These are phyloP conservation scores for Acanthornis magna DNA, from an alignment of 2,797 vertebrate species.

Conservation along the genomic window DNA sequence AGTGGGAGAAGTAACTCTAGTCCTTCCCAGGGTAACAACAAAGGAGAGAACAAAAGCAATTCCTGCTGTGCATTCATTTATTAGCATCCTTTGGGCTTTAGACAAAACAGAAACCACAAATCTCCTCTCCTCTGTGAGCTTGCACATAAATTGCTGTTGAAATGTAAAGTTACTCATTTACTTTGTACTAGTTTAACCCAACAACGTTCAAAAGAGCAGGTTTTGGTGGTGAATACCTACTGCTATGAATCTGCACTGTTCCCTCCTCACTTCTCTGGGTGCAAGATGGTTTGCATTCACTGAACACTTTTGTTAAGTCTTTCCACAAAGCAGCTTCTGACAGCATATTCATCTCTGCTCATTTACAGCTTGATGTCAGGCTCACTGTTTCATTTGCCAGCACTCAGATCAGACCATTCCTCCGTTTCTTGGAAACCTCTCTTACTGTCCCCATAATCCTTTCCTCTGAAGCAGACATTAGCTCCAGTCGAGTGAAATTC, in stretches of 20 bases:
- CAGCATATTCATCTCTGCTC: background rate
- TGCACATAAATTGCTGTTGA: background rate
- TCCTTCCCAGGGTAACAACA: background rate
- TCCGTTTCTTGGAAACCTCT: slow-evolving; percentile 49
- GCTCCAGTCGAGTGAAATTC: slow-evolving; percentile 26
- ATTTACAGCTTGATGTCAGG: background rate
- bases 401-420: slow-evolving; percentile 28
- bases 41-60: background rate
- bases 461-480: slow-evolving; percentile 18
- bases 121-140: background rate
- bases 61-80: background rate
- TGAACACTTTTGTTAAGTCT: background rate
- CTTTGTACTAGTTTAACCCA: background rate
- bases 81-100: background rate
- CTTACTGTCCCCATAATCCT: background rate
- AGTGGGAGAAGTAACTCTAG: background rate
- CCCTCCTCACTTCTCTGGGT: background rate
- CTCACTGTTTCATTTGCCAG: background rate
- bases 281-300: background rate
- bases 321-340: background rate
- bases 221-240: background rate
- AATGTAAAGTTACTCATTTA: background rate
- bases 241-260: background rate
- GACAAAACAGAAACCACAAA: background rate
- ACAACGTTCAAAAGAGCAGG: background rate